A percentile compares a stretch with the other conserved stretches of the same genome.
Conservation (phyloP, 2,888 invertebrate genomes). For the Drosophila paranaensis region DNA sequence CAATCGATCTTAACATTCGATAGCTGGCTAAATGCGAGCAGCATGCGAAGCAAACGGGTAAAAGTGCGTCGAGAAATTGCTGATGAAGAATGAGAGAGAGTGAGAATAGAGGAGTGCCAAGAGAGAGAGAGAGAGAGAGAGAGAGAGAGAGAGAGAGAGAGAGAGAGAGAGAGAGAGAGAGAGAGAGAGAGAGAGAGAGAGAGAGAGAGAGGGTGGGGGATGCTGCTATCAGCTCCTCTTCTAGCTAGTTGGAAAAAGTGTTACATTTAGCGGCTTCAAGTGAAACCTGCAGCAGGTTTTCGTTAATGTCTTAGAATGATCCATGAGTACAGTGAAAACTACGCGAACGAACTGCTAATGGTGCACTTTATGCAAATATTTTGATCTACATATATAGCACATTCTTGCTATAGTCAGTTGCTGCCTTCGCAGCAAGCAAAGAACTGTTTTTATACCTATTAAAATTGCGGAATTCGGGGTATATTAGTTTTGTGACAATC, state of each 20-base stretch:
- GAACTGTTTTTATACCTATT: not conserved
- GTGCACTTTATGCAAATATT: not conserved
- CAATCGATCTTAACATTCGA: not conserved
- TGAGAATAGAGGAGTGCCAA: not conserved
- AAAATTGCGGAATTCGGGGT: not conserved
- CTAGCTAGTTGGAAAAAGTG: not conserved
- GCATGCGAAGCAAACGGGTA: constrained; percentile 29
- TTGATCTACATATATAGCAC: not conserved
- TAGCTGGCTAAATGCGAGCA: constrained; percentile 20
- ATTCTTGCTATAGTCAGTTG: not conserved
- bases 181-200: not conserved
- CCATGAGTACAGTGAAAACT: not conserved
- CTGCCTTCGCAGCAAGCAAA: too few species aligned
- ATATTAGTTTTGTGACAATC: not conserved
- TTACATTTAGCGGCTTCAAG: constrained; percentile 1
- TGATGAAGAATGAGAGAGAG: not conserved
- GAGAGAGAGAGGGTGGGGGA: too few species aligned
- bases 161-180: not conserved
- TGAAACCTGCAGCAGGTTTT: constrained; percentile 2
- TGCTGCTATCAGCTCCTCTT: not conserved
- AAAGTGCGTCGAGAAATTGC: constrained; percentile 59
- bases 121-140: not conserved
- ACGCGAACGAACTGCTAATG: not conserved
- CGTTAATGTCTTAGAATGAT: not conserved
- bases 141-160: too few species aligned